phyloP scores from a whole-genome alignment of 2,888 invertebrate genomes.

The Cerceris ruficornis region DNA sequence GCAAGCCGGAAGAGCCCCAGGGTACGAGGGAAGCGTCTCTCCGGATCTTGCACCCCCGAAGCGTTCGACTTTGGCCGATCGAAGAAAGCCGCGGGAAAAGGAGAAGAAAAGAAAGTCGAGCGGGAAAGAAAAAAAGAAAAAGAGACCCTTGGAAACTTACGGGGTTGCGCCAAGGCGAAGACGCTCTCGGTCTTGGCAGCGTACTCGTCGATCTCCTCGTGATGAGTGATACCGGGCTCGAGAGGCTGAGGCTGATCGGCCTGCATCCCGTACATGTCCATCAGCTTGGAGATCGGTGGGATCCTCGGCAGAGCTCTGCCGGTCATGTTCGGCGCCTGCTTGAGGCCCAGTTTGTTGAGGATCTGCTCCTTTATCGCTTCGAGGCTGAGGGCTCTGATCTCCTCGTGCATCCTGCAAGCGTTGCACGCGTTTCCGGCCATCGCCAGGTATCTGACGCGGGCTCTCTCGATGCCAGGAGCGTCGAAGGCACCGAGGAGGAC shows the following conservation, averaged over 20 bases:
- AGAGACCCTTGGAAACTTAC: conserved; percentile 73
- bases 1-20: neutral
- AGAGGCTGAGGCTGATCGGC: conserved; percentile 79
- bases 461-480: conserved; percentile 68
- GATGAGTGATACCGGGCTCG: conserved; percentile 80
- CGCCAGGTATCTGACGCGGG: conserved; percentile 58
- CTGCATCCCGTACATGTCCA: conserved; percentile 82
- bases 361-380: conserved; percentile 85
- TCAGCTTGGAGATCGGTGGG: conserved; percentile 81
- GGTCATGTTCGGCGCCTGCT: conserved; percentile 85
- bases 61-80: neutral
- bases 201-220: conserved; percentile 82
- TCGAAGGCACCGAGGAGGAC: conserved; percentile 77
- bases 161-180: conserved; percentile 82
- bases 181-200: conserved; percentile 82
- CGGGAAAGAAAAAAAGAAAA: neutral
- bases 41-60: too few relatives aligned
- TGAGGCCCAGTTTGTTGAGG: conserved; percentile 84
- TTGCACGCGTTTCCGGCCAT: conserved; percentile 81
- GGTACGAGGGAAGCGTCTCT: neutral
- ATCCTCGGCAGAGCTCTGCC: conserved; percentile 84
- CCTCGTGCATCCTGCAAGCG: conserved; percentile 84
- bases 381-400: conserved; percentile 83
- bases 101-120: neutral
- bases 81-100: neutral